These are phyloP conservation scores for Therioaphis trifolii DNA, from an alignment of 2,888 invertebrate species.

Conservation along the genomic window DNA sequence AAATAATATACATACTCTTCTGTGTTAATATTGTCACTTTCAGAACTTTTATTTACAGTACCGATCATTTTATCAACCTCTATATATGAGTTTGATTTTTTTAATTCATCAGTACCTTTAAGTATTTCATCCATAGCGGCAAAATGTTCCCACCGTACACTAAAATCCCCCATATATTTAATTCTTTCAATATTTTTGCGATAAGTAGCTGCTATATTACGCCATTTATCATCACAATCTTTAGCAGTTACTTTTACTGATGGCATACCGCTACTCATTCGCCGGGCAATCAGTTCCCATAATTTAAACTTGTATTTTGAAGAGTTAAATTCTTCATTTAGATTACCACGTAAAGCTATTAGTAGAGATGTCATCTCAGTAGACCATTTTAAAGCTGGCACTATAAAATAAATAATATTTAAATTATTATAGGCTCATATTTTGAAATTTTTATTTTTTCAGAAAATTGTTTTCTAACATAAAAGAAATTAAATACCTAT, in stretches of 20 bases:
- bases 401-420: conserved; percentile 46
- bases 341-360: conserved; percentile 63
- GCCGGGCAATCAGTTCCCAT: conserved; percentile 63
- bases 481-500: no score
- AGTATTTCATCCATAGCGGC: conserved; percentile 64
- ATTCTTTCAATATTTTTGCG: conserved; percentile 64
- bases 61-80: conserved; percentile 46
- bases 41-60: neutral
- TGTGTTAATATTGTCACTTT: neutral
- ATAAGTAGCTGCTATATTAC: conserved; percentile 64
- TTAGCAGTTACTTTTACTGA: conserved; percentile 62
- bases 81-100: conserved; percentile 43
- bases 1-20: conserved; percentile 44
- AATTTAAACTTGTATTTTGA: conserved; percentile 64
- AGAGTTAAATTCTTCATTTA: conserved; percentile 61
- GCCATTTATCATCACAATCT: conserved; percentile 65
- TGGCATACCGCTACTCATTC: conserved; percentile 42
- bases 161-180: conserved; percentile 62
- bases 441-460: neutral
- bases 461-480: neutral
- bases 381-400: conserved; percentile 63
- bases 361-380: conserved; percentile 63
- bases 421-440: neutral
- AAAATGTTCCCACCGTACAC: conserved; percentile 64
- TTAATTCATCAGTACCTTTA: conserved; percentile 61